Conservation (phyloP, 2,888 invertebrate genomes). For the Acleris literana region DNA sequence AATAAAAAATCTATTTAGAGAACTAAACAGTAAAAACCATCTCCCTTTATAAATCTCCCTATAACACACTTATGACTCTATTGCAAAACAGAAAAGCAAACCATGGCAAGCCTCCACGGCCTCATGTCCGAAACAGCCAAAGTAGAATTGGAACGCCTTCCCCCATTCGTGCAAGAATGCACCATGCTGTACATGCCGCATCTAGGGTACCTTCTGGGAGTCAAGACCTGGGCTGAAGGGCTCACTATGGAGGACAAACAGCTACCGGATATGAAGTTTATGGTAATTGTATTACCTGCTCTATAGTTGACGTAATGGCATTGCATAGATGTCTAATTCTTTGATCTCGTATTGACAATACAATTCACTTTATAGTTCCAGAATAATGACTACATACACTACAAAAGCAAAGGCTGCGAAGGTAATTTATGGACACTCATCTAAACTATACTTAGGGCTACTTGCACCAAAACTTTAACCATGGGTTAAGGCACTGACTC, state of each 20-base stretch:
- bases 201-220: slow-evolving; percentile 90
- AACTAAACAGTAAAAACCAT: too few species aligned
- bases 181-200: slow-evolving; percentile 88
- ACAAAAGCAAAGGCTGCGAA: slow-evolving; percentile 87
- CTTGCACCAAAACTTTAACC: too few species aligned
- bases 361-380: slow-evolving; percentile 78
- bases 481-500: too few species aligned
- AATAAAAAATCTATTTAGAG: too few species aligned
- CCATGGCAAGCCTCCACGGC: slow-evolving; percentile 87
- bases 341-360: neutral
- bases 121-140: slow-evolving; percentile 89
- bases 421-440: slow-evolving; percentile 68
- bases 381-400: slow-evolving; percentile 86
- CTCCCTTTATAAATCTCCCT: too few species aligned
- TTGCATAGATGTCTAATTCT: neutral
- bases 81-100: slow-evolving; percentile 84
- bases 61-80: neutral
- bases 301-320: too few species aligned
- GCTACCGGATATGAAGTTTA: slow-evolving; percentile 87
- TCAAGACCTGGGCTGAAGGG: slow-evolving; percentile 86
- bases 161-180: slow-evolving; percentile 86
- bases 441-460: too few species aligned
- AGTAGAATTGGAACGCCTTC: slow-evolving; percentile 87
- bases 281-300: slow-evolving; percentile 70
- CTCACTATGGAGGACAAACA: slow-evolving; percentile 82